phyloP scores from a whole-genome alignment of 92 coral and sea anemone genomes.

The Porites rus region DNA sequence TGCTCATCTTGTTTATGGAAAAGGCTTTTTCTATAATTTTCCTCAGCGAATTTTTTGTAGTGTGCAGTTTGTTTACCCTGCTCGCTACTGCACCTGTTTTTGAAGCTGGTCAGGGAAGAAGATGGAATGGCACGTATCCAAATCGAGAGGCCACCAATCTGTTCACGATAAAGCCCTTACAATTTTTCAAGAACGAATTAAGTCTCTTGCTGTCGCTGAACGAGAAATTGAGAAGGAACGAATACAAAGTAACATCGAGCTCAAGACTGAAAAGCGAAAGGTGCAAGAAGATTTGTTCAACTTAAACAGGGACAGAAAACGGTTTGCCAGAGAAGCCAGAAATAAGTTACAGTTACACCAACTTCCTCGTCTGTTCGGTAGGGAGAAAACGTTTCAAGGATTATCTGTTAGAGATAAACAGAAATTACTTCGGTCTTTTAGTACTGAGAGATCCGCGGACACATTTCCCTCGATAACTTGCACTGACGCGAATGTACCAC shows the following conservation, averaged over 20 bases:
- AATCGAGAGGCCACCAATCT: constrained; percentile 54
- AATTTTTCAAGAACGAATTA: constrained; percentile 73
- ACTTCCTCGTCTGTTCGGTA: constrained; percentile 9
- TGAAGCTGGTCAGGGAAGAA: background rate
- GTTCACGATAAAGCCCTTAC: constrained; percentile 74
- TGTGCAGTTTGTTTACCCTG: background rate
- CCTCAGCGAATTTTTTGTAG: background rate
- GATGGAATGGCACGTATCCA: background rate
- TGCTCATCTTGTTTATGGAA: too few relatives aligned
- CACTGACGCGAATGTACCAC: constrained; percentile 69
- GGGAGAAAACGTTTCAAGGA: constrained; percentile 38
- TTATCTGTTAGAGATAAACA: constrained; percentile 28
- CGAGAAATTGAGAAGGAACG: constrained; percentile 70
- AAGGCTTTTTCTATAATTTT: too few relatives aligned
- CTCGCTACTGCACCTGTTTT: background rate
- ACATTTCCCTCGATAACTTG: constrained; percentile 66
- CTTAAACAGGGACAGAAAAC: constrained; percentile 61
- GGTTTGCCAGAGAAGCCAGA: constrained; percentile 61
- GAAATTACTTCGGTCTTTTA: constrained; percentile 35
- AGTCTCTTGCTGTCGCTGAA: constrained; percentile 49
- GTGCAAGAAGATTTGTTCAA: constrained; percentile 67
- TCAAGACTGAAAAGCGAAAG: constrained; percentile 66
- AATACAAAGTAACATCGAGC: constrained; percentile 59
- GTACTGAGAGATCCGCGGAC: constrained; percentile 37
- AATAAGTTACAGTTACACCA: background rate